A percentile compares a stretch with the other conserved stretches of the same genome.
phyloP scores from a whole-genome alignment of 2,797 vertebrate species.

The Danio choprae region DNA sequence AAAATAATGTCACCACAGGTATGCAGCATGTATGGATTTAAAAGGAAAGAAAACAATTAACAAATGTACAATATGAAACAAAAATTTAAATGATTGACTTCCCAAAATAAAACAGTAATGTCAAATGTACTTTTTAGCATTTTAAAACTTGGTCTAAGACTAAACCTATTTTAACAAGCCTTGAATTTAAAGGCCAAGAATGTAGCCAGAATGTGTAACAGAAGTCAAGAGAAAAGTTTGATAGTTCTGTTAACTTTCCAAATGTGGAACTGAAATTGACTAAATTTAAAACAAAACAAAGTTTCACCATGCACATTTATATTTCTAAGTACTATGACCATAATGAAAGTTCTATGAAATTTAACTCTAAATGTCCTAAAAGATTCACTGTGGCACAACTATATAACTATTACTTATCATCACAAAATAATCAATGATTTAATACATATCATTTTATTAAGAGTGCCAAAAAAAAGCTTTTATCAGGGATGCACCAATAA shows the following conservation, averaged over 20 bases:
- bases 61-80: slow-evolving; percentile 7
- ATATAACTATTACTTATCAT: not conserved
- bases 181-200: not conserved
- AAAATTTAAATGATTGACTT: not conserved
- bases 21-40: not conserved
- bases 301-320: not conserved
- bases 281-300: slow-evolving; percentile 1
- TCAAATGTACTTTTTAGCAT: not conserved
- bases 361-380: not conserved
- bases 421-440: not conserved
- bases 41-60: not conserved
- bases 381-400: too few species aligned
- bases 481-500: not conserved
- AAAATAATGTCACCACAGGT: not conserved
- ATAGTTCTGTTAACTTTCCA: not conserved
- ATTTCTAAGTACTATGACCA: not conserved
- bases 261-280: slow-evolving; percentile 29
- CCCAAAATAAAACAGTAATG: not conserved
- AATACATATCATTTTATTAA: not conserved
- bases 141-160: not conserved
- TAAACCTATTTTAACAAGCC: not conserved
- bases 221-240: not conserved
- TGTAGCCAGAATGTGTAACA: not conserved
- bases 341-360: not conserved
- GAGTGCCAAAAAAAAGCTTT: not conserved